Evolutionary conservation across 2,797 vertebrate genomes (phyloP), one percentile per base, ranked within the genome.

Genomic region (Pipistrellus pipistrellus): DNA sequence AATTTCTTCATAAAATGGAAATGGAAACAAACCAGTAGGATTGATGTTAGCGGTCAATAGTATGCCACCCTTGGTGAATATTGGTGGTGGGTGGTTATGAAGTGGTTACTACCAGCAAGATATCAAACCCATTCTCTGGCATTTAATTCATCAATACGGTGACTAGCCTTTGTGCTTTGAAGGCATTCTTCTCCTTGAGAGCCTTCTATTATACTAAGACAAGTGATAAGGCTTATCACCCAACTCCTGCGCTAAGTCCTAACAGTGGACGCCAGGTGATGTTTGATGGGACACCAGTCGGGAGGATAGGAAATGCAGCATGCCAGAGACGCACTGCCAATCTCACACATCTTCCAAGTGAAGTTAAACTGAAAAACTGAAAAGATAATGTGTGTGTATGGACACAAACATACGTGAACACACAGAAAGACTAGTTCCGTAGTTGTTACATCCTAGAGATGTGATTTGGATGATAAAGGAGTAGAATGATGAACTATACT

Each of bases 1-100:
- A 77, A 57, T 71, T 66, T 6, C 27, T 68, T 85, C 71, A 93
- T 78, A 32, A 88, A 80, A 88, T 32, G 55, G 5, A 81, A 76
- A 17, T 75, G 75, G 53, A 85, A 13, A 72, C n/a, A 85, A 13
- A 72, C n/a, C 18, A 25, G 38, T 2, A 82, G 21, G 13, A 46
- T 0, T 81, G 38, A 38, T 41, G 25, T 80, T 30, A 66, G 27
- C 18, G 32, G 75, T 66, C 41, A 75, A 35, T 9, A 32, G 20
- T 14, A 35, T 64, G 25, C 27, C 21, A n/a, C 7, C 27, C 23
- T 30, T 6, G 44, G 6, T 35, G 76, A 66, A 62, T 32, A 46
- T n/a, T 68, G 21, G 27, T 15, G 30, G 73, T 68, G 25, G 44
- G 27, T 77, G 75, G 38, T 14, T 64, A 51, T 17, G 14, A 13